A percentile compares a stretch with the other conserved stretches of the same genome.
Conservation (phyloP, 1,140 invertebrate genomes). For the Nasonia longicornis region DNA sequence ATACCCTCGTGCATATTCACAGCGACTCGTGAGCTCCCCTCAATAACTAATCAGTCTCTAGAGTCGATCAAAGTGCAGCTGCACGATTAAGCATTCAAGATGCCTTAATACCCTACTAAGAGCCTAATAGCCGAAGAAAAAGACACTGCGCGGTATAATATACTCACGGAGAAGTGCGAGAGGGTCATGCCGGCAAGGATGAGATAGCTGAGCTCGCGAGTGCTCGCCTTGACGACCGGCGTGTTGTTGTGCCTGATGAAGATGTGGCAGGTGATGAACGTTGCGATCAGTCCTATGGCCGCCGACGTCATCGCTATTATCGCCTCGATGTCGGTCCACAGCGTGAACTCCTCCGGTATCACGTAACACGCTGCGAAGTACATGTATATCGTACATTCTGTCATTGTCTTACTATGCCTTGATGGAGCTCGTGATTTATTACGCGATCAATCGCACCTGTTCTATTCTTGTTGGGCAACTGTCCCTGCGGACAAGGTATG, state of each 20-base stretch:
- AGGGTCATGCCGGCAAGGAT: conserved; percentile 73
- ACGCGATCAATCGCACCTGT: conserved; percentile 68
- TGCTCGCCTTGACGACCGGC: conserved; percentile 78
- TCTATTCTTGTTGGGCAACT: conserved; percentile 75
- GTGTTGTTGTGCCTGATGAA: conserved; percentile 78
- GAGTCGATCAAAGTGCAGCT: too few species aligned
- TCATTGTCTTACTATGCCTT: background rate
- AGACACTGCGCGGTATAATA: background rate
- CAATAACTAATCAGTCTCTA: too few species aligned
- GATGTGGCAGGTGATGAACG: conserved; percentile 71
- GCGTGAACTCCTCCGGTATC: conserved; percentile 72
- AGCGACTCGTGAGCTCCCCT: too few species aligned
- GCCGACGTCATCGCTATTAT: conserved; percentile 75
- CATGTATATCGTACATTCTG: conserved; percentile 12
- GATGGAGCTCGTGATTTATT: background rate
- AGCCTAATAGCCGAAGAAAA: background rate
- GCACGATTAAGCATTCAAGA: too few species aligned
- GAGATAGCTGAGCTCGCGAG: conserved; percentile 78
- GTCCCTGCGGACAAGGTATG: conserved; percentile 73
- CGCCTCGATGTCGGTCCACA: conserved; percentile 72
- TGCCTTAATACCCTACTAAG: too few species aligned
- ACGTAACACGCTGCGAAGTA: conserved; percentile 69
- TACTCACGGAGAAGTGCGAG: conserved; percentile 58
- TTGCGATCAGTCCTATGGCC: conserved; percentile 74
- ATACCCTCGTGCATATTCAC: too few species aligned